Conservation (phyloP, 92 coral and sea anemone genomes). For the Epizoanthus scotinus region DNA sequence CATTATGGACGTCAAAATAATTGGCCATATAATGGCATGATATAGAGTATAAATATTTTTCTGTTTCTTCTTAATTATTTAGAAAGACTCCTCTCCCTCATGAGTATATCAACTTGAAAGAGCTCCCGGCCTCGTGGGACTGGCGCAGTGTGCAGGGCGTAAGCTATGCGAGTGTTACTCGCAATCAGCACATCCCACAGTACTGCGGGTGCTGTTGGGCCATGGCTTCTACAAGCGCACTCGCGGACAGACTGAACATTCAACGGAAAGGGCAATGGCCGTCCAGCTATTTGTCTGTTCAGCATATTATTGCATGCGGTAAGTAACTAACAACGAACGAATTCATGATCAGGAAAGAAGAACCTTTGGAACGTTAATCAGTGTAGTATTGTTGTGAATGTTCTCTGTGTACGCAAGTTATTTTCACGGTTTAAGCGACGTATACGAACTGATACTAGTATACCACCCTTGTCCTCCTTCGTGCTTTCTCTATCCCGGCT, state of each 20-base stretch:
- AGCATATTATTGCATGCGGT: conserved; percentile 96
- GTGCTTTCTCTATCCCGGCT: too few species aligned
- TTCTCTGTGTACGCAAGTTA: too few species aligned
- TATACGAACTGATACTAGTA: too few species aligned
- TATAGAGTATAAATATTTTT: too few species aligned
- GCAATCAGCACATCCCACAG: conserved; percentile 98
- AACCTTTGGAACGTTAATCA: too few species aligned
- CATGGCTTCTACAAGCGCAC: conserved; percentile 94
- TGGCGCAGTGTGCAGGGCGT: conserved; percentile 81
- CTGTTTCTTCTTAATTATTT: too few species aligned
- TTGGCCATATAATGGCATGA: too few species aligned
- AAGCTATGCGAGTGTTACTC: conserved; percentile 89
- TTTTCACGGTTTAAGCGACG: too few species aligned
- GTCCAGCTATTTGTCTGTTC: conserved; percentile 82
- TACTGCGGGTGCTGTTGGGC: conserved; percentile 99
- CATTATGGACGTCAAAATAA: too few species aligned
- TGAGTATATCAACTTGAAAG: conserved; percentile 66
- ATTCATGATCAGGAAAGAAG: too few species aligned
- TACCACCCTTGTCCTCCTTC: too few species aligned
- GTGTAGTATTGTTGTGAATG: too few species aligned
- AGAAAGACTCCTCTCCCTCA: conserved; percentile 87
- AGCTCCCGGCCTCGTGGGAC: conserved; percentile 72
- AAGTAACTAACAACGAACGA: conserved; percentile 41
- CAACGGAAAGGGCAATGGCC: conserved; percentile 87
- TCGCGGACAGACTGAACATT: conserved; percentile 92